Conservation (phyloP, 2,113 vertebrate species). For the Taxidea taxus region DNA sequence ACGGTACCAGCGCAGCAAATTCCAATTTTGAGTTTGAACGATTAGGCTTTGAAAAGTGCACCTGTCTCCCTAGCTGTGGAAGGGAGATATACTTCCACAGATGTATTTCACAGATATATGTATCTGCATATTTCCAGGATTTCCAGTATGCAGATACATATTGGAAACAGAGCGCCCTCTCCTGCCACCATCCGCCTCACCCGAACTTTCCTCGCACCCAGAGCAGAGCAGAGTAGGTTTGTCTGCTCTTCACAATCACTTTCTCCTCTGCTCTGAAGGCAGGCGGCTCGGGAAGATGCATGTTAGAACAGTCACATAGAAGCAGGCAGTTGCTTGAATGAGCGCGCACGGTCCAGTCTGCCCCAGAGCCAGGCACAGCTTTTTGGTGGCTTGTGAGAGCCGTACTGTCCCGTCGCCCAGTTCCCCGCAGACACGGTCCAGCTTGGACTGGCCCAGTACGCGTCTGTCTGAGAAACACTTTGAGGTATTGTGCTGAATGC, state of each 20-base stretch:
- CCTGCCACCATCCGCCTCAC: background rate
- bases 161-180: background rate
- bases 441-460: background rate
- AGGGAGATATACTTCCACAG: background rate
- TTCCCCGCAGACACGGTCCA: background rate
- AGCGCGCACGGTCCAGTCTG: background rate
- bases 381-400: background rate
- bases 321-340: background rate
- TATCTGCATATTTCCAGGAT: too few species aligned
- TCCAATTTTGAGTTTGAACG: background rate
- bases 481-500: background rate
- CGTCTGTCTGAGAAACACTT: background rate
- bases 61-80: background rate
- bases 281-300: background rate
- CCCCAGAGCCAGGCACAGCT: background rate
- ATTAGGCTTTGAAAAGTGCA: background rate
- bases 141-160: too few species aligned
- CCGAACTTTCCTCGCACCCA: background rate
- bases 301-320: background rate
- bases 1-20: background rate
- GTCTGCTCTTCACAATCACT: background rate
- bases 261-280: background rate
- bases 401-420: rapidly evolving
- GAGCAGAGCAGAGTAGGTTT: background rate
- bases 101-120: too few species aligned